These are phyloP conservation scores for Sarcophaga peregrina DNA, from an alignment of 1,140 invertebrate genomes.

Conservation along the genomic window DNA sequence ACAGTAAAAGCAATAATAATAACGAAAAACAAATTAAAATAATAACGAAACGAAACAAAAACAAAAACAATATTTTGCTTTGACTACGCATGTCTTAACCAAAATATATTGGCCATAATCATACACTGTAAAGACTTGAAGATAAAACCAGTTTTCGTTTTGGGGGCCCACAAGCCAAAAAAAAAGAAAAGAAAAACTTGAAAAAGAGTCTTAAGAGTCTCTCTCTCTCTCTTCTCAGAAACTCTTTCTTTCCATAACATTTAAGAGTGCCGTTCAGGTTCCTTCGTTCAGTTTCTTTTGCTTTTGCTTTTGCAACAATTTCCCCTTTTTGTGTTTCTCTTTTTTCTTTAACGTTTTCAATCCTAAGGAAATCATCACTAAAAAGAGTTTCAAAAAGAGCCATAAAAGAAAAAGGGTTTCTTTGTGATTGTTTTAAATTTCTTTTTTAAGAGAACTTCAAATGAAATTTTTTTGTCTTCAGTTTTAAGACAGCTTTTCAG, in stretches of 20 bases:
- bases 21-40: too few relatives aligned
- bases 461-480: too few relatives aligned
- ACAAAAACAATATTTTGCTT: not conserved
- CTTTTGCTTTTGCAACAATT: too few relatives aligned
- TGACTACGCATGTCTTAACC: not conserved
- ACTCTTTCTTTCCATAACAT: not conserved
- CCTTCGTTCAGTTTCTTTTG: not conserved
- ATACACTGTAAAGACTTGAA: not conserved
- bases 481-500: too few relatives aligned
- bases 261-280: not conserved
- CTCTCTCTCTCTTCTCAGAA: not conserved
- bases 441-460: too few relatives aligned
- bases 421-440: not conserved
- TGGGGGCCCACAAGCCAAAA: not conserved
- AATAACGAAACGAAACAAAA: not conserved
- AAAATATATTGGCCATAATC: not conserved
- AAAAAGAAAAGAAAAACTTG: not conserved
- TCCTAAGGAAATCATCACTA: too few relatives aligned
- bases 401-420: not conserved
- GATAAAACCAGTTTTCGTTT: not conserved
- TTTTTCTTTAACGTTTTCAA: not conserved
- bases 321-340: not conserved
- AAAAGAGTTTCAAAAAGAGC: too few relatives aligned
- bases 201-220: slow-evolving; percentile 3
- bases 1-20: too few relatives aligned